Evolutionary conservation across 2,113 vertebrate species (phyloP).

Genomic region (Calyptommatus sinebrachiatus): DNA sequence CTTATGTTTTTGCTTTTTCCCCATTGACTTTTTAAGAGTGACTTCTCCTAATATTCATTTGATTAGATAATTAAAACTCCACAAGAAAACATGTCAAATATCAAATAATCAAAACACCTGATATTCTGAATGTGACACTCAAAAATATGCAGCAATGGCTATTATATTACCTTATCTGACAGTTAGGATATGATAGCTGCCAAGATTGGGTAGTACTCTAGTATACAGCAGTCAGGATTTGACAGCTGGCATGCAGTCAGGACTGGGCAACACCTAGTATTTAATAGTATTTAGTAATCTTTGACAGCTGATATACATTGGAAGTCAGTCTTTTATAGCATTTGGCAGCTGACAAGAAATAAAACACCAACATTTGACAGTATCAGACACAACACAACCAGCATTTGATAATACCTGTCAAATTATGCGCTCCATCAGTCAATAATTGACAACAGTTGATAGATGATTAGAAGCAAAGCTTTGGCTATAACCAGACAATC

Average conservation of each 20-base stretch:
- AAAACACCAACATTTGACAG: background rate
- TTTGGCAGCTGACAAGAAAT: background rate
- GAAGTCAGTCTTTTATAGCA: background rate
- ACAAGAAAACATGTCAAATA: too few relatives aligned
- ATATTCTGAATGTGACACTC: background rate
- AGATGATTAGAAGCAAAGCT: background rate
- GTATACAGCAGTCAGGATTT: background rate
- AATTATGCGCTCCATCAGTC: background rate
- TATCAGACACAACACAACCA: background rate
- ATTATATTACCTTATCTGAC: background rate
- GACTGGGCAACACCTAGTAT: background rate
- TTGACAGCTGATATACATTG: background rate
- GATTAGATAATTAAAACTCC: too few relatives aligned
- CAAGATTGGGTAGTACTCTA: background rate
- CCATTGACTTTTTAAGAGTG: too few relatives aligned
- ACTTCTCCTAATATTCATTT: too few relatives aligned
- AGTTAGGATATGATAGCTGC: background rate
- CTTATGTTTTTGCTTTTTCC: too few relatives aligned
- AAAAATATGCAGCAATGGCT: too few relatives aligned
- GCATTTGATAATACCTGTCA: constrained; percentile 2
- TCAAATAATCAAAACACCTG: background rate
- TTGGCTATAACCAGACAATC: background rate
- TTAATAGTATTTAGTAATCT: background rate
- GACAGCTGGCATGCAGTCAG: background rate
- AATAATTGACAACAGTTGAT: background rate